Evolutionary conservation across 2,888 invertebrate species (phyloP).

Genomic region (Mesorhabditis belari): DNA sequence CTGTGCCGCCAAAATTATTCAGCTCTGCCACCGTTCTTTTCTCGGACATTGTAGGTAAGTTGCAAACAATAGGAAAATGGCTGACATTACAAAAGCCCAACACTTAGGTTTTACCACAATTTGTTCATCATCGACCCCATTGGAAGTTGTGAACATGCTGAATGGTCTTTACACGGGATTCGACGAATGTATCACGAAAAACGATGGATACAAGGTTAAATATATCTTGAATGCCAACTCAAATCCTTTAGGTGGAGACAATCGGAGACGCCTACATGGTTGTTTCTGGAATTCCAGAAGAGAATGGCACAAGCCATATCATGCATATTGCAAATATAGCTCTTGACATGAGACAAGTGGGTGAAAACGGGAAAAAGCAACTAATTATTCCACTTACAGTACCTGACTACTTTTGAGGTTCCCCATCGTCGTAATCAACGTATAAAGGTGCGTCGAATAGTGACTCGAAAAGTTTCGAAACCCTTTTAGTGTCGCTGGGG

Average conservation of each 20-base stretch:
- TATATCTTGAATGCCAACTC: not conserved
- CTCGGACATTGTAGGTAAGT: conserved; percentile 12
- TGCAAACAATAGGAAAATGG: not conserved
- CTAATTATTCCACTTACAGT: conserved; percentile 33
- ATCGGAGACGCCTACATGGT: conserved; percentile 52
- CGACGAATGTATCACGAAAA: conserved; percentile 41
- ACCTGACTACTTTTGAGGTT: conserved; percentile 36
- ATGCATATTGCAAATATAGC: conserved; percentile 41
- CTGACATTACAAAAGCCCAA: not conserved
- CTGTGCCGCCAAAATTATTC: conserved; percentile 48
- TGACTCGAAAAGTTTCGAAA: conserved; percentile 4
- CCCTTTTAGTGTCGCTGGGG: conserved; percentile 49
- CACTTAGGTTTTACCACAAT: conserved; percentile 45
- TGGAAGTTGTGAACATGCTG: conserved; percentile 50
- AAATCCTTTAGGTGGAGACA: conserved; percentile 35
- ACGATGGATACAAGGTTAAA: conserved; percentile 35
- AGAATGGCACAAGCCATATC: conserved; percentile 44
- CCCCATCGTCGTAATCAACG: conserved; percentile 37
- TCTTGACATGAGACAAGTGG: conserved; percentile 38
- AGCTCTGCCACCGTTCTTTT: conserved; percentile 44
- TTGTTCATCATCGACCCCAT: conserved; percentile 43
- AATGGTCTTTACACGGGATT: conserved; percentile 49
- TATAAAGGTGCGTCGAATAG: conserved; percentile 31
- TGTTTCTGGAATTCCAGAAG: conserved; percentile 47
- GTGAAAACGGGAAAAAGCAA: not conserved